Conservation (phyloP, 2,888 invertebrate species). For the Silvanus unidentatus region DNA sequence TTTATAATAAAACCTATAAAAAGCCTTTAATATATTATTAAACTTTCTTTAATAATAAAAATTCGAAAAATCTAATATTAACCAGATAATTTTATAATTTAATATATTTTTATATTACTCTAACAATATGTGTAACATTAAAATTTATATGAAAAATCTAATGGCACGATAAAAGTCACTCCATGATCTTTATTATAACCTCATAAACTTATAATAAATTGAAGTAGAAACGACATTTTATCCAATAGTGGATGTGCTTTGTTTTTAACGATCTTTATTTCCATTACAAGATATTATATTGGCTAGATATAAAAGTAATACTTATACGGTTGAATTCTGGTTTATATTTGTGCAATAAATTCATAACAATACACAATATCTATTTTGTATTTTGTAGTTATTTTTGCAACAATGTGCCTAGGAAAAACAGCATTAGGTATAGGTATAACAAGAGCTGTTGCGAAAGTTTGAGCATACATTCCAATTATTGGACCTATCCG, state of each 20-base stretch:
- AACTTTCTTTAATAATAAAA: too few relatives aligned
- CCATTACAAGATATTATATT: slow-evolving; percentile 14
- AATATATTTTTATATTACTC: slow-evolving; percentile 3
- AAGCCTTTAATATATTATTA: too few relatives aligned
- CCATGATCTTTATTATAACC: slow-evolving; percentile 29
- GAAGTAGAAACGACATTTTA: slow-evolving; percentile 22
- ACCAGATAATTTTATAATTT: slow-evolving; percentile 2
- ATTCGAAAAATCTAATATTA: too few relatives aligned
- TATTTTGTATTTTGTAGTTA: too few relatives aligned
- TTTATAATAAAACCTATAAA: too few relatives aligned
- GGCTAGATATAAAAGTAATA: slow-evolving; percentile 17
- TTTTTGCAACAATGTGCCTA: too few relatives aligned
- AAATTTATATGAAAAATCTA: slow-evolving; percentile 12
- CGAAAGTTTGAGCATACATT: too few relatives aligned
- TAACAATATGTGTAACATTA: slow-evolving; percentile 10
- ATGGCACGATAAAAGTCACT: slow-evolving; percentile 12
- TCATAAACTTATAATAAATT: slow-evolving; percentile 29
- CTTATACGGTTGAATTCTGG: not conserved
- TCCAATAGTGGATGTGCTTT: slow-evolving; percentile 26
- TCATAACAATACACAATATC: too few relatives aligned
- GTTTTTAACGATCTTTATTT: slow-evolving; percentile 21
- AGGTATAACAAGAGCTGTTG: too few relatives aligned
- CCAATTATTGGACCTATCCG: too few relatives aligned
- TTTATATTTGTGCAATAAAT: too few relatives aligned
- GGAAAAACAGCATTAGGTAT: too few relatives aligned